Conservation (phyloP, 2,888 invertebrate genomes). For the Pseudococcus viburni region DNA sequence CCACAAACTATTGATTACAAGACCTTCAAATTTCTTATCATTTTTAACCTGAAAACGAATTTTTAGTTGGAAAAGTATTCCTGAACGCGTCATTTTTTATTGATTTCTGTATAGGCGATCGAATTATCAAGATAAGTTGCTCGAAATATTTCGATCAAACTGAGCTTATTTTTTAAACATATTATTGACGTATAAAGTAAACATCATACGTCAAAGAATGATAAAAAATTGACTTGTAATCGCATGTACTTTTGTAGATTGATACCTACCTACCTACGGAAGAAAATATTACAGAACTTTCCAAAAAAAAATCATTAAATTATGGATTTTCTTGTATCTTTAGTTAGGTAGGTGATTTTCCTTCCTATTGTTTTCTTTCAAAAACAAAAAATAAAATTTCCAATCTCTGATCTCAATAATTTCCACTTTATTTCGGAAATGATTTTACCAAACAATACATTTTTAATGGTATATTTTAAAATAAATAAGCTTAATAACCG, state of each 20-base stretch:
- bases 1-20: no score
- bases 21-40: no score
- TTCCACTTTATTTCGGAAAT: not conserved
- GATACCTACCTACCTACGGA: no score
- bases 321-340: no score
- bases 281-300: no score
- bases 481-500: not conserved
- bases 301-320: no score
- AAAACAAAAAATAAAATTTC: no score
- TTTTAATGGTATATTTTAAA: not conserved
- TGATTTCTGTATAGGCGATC: not conserved
- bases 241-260: no score
- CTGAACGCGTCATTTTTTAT: not conserved
- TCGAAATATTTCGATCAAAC: not conserved
- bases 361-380: no score
- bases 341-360: no score
- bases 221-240: no score
- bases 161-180: not conserved
- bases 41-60: no score
- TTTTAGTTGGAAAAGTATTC: not conserved
- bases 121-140: not conserved
- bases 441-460: not conserved
- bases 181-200: not conserved
- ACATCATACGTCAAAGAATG: not conserved
- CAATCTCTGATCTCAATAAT: not conserved